Base-by-base conservation (phyloP, 1,140 invertebrate species). In the Monochamus saltuarius region DNA sequence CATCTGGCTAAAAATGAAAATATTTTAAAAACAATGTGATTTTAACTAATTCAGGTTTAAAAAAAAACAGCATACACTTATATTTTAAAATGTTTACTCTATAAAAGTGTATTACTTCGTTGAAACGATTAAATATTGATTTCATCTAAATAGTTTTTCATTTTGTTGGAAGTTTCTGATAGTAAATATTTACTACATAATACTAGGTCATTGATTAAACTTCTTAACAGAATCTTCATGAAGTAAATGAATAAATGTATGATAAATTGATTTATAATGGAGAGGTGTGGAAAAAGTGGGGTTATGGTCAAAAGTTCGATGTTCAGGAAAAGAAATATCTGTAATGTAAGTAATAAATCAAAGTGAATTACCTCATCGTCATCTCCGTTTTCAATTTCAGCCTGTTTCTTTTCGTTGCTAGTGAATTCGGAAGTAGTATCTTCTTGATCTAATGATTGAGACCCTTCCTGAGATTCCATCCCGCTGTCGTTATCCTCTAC, bases 1-100 rank as follows among this genome's bases (percentile, higher is more conserved):
- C 95, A 80, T 97, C 94, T 40, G 86, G 82, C 75, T 77, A 55
- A 40, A 72, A 70, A 67, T 43, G 40, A 50, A 59, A 35, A 38
- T 4, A 6, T 29, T 29, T 29, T 6, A 29, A 29, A 29, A 29
- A 29, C 22, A 29, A 6, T 29, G 22, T 6, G 6, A 2, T 29
- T 29, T n/a, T 38, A 13, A 9, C 35, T 29, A 43, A 7, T 11
- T 45, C 11, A 55, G 22, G 6, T 29, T 3, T 29, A 2, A 29
- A 6, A 29, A 29, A n/a, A n/a, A n/a, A n/a, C n/a, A n/a, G n/a
- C n/a, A n/a, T n/a, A n/a, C n/a, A n/a, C n/a, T n/a, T n/a, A n/a
- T n/a, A n/a, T n/a, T n/a, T n/a, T n/a, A n/a, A n/a, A n/a, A n/a
- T n/a, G n/a, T n/a, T n/a, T n/a, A n/a, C n/a, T n/a, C n/a, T n/a